phyloP scores from a whole-genome alignment of 2,113 vertebrate genomes.

The Tragelaphus scriptus region DNA sequence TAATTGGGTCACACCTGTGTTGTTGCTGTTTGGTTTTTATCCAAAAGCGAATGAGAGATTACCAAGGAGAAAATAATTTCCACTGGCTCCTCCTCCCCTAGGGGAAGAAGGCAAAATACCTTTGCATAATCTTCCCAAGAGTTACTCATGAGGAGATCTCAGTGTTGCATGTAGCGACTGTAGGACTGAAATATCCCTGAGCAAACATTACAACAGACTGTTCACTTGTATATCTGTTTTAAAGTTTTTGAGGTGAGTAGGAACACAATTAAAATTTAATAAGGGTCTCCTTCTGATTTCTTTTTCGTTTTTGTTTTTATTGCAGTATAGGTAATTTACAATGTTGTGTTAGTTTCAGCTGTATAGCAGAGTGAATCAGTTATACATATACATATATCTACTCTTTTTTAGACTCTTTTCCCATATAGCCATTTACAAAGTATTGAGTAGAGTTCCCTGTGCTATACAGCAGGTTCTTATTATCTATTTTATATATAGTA shows the following conservation, averaged over 20 bases:
- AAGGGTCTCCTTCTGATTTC: neutral
- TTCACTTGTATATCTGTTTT: neutral
- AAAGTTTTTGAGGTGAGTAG: neutral
- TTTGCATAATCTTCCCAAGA: neutral
- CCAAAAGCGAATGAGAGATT: neutral
- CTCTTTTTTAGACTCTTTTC: neutral
- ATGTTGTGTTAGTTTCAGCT: neutral
- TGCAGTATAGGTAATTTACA: neutral
- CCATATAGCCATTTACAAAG: neutral
- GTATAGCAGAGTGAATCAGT: neutral
- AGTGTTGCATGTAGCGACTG: neutral
- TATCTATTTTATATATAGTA: too few species aligned
- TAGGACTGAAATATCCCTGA: neutral
- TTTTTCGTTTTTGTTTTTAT: neutral
- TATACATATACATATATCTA: neutral
- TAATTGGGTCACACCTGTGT: neutral
- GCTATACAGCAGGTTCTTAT: neutral
- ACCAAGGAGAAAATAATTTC: neutral
- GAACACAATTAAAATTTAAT: neutral
- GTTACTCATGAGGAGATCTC: neutral
- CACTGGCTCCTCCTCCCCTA: neutral
- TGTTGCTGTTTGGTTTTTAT: neutral
- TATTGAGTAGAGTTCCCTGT: neutral
- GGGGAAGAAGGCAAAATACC: neutral
- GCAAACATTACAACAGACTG: neutral